Percentiles rank a stretch among this genome's conserved stretches.
Conservation (phyloP, 2,113 vertebrate genomes). For the Castor canadensis region DNA sequence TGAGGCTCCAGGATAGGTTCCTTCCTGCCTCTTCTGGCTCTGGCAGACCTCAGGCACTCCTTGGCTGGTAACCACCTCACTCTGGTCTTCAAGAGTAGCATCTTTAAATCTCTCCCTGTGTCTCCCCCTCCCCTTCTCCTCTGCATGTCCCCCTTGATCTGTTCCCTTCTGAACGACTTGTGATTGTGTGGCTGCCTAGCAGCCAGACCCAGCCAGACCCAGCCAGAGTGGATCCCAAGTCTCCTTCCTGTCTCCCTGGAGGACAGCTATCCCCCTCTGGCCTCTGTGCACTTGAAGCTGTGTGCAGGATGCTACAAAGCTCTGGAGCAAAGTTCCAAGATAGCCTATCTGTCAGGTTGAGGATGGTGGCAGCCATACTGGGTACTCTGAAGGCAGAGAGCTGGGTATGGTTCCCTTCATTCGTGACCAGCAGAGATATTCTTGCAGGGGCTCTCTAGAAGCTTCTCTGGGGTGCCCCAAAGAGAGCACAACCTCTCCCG, state of each 20-base stretch:
- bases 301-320: neutral
- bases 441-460: rapidly evolving
- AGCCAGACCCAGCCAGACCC: neutral
- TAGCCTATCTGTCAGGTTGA: neutral
- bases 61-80: neutral
- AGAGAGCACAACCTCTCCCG: neutral
- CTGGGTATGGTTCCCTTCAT: neutral
- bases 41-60: neutral
- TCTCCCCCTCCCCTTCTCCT: neutral
- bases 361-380: neutral
- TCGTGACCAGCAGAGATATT: neutral
- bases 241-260: neutral
- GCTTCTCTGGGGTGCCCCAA: neutral
- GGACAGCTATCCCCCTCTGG: neutral
- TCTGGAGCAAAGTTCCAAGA: too few species aligned
- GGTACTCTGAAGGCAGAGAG: neutral
- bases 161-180: neutral
- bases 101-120: rapidly evolving
- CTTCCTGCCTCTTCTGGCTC: neutral
- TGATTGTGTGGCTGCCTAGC: neutral
- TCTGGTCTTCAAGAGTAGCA: rapidly evolving
- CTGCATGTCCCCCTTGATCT: neutral
- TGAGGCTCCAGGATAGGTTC: neutral
- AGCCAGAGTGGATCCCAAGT: neutral
- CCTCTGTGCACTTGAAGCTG: rapidly evolving